Evolutionary conservation across 2,888 invertebrate species (phyloP).

Genomic region (Arrhopalites spinosus): DNA sequence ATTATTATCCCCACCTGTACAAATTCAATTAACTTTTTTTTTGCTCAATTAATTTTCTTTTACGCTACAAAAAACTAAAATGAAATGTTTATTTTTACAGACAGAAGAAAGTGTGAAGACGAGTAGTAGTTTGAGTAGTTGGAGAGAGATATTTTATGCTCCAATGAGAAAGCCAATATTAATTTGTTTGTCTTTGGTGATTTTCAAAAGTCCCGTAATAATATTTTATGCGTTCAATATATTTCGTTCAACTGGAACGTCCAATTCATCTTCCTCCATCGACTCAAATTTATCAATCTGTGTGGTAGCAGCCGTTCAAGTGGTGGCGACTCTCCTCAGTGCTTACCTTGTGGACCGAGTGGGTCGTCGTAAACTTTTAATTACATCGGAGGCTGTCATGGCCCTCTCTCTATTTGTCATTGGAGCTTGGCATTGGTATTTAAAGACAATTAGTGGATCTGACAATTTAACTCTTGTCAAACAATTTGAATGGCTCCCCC

Average conservation of each 20-base stretch:
- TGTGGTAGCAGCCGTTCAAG: slow-evolving; percentile 66
- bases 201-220: slow-evolving; percentile 28
- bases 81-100: not conserved
- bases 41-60: not conserved
- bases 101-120: slow-evolving; percentile 14
- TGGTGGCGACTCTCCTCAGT: slow-evolving; percentile 62
- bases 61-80: too few species aligned
- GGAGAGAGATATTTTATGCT: slow-evolving; percentile 8
- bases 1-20: not conserved
- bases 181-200: slow-evolving; percentile 18
- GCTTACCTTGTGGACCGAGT: slow-evolving; percentile 76
- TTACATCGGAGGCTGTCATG: slow-evolving; percentile 77
- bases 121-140: not conserved
- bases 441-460: slow-evolving; percentile 59
- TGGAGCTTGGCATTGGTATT: slow-evolving; percentile 61
- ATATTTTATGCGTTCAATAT: slow-evolving; percentile 69
- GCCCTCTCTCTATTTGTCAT: slow-evolving; percentile 70
- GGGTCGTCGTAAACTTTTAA: slow-evolving; percentile 76
- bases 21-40: not conserved
- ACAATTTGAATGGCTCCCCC: slow-evolving; percentile 67
- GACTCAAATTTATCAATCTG: slow-evolving; percentile 66
- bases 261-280: slow-evolving; percentile 61
- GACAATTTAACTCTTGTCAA: slow-evolving; percentile 65
- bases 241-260: slow-evolving; percentile 67
- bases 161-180: slow-evolving; percentile 11